Base-by-base conservation (phyloP, 2,888 invertebrate genomes). In the Bimastos eiseni region DNA sequence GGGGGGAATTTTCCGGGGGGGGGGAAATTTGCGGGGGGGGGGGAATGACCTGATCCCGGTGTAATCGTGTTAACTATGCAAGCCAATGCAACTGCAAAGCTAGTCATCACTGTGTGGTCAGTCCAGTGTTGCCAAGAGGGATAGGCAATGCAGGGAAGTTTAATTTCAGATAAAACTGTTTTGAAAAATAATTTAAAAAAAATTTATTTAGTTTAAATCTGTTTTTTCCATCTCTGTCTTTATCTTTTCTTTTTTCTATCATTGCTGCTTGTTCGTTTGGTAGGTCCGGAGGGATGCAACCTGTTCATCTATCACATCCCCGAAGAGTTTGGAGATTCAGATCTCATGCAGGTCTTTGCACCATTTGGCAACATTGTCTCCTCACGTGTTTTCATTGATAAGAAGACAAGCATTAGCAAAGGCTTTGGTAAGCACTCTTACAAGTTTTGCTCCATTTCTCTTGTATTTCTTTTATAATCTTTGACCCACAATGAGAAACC, bases 291-390 rank as follows among this genome's bases (percentile, higher is more conserved):
- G 30, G 91, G 89, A 33, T 91, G 91, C 90, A 91, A 91, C 70
- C 88, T 91, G 19, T 91, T 91, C 70, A 91, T 91, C 49, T 91
- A 89, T 89, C 89, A 91, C 70, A 90, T 91, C 49, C 91, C 91
- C 15, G 90, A 89, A 89, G 86, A 89, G n/a, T 88, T 84, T 44
- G 89, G 84, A 37, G 91, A 91, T 41, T 70, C 83, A 30, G 91
- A 91, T n/a, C 89, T 91, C n/a, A 37, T 88, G n/a, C 84, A 89
- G n/a, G 33, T 91, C 84, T 91, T 91, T 55, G 49, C 89, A 44
- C 91, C 91, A 5, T 91, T 89, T 44, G 91, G 91, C 36, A 91
- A 91, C 88, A 89, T 91, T 38, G 90, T 91, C 86, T 91, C 91
- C 21, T 44, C 91, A 15, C 36, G 90, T 24, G 88, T 91, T 38